Evolutionary conservation across 2,113 vertebrate genomes (phyloP).

Genomic region (Miniopterus natalensis): DNA sequence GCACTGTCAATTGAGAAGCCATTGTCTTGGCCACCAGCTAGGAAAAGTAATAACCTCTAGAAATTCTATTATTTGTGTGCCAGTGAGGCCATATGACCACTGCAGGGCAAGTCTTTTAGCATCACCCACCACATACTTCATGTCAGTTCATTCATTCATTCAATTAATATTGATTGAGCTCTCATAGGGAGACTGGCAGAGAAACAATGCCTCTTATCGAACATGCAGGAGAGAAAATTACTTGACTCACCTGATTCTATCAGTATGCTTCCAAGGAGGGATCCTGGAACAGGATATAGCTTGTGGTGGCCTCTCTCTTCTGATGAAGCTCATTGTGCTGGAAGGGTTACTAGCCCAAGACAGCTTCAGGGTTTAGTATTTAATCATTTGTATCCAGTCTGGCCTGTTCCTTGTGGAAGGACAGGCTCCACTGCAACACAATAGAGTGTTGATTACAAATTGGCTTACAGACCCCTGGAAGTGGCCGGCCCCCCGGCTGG

Average conservation of each 20-base stretch:
- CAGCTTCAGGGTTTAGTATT: not conserved
- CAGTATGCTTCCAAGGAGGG: conserved; percentile 1
- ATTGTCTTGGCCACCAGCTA: conserved; percentile 75
- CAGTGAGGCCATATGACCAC: conserved; percentile 80
- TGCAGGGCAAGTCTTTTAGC: conserved; percentile 68
- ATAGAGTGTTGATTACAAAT: not conserved
- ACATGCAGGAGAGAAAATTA: not conserved
- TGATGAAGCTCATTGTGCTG: not conserved
- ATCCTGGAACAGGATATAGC: not conserved
- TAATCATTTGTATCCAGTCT: not conserved
- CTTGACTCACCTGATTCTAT: conserved; percentile 21
- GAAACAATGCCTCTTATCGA: conserved; percentile 49
- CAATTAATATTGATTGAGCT: conserved; percentile 81
- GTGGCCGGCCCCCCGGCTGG: not conserved
- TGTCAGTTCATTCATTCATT: conserved; percentile 81
- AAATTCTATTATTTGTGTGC: conserved; percentile 74
- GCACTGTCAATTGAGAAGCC: conserved; percentile 58
- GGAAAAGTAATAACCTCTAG: conserved; percentile 65
- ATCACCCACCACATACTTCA: conserved; percentile 78
- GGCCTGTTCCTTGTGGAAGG: not conserved
- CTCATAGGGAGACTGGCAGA: conserved; percentile 68
- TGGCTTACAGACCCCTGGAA: not conserved
- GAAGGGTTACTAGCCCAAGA: not conserved
- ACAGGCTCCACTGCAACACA: not conserved
- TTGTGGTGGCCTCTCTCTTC: not conserved